Evolutionary conservation across 1,140 invertebrate genomes (phyloP), one percentile per base, ranked within the genome.

Genomic region (Gryon sp.): DNA sequence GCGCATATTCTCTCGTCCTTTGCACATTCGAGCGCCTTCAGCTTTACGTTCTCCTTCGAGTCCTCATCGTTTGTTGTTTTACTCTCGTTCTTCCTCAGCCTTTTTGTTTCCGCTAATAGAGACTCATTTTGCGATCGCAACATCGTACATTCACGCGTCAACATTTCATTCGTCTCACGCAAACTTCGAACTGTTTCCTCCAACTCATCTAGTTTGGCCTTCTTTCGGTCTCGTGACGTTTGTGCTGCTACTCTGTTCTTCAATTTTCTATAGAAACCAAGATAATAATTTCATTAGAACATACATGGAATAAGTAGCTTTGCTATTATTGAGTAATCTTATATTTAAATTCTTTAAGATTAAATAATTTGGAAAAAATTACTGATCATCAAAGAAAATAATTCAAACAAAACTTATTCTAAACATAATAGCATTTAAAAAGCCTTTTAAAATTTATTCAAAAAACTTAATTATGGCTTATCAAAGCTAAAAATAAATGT

Each of bases 161-260:
- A 83, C n/a, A 89, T 84, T 53, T 92, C 90, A 69, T 94, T 94
- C 72, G 90, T 89, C 22, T 92, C 90, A 60, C 90, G 90, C n/a
- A 95, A 84, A 16, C 90, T 83, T 65, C 91, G 89, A 4, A 96
- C 91, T 30, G 92, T 91, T 8, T 89, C 87, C 88, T 99, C 97
- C 86, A 99, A 92, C 78, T 97, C 94, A 63, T 95, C 93, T 91
- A 98, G 93, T 84, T 94, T 93, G 0, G 95, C 95, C 86, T 99
- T 99, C 83, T 99, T 99, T n/a, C 97, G 91, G 86, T 99, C 98
- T 46, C 98, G 90, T 0, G 98, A 98, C 30, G 95, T 98, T 87
- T 99, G 98, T n/a, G 98, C 98, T 26, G 98, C 98, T 9, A 99
- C 96, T 80, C 98, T 90, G 86, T 99, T 99, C 86, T 99, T 99